Conservation (phyloP, 2,888 invertebrate genomes). For the Epsilonema sp. region DNA sequence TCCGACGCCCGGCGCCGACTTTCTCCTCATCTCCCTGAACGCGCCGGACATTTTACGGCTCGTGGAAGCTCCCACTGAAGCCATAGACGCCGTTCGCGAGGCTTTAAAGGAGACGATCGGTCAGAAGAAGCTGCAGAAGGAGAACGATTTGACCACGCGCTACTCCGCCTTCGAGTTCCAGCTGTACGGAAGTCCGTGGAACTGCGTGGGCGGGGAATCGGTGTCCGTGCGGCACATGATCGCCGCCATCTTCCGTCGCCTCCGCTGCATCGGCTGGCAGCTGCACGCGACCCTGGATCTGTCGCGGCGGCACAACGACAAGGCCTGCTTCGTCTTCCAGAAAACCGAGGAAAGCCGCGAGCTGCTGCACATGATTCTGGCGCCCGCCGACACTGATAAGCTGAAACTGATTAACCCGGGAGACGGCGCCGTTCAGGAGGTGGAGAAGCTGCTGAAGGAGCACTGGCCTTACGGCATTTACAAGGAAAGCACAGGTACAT, state of each 20-base stretch:
- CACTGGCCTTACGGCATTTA: conserved; percentile 9
- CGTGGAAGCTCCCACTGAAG: neutral
- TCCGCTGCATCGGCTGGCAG: neutral
- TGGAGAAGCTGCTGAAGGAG: conserved; percentile 1
- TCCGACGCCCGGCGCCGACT: neutral
- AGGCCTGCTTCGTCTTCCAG: neutral
- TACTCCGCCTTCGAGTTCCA: neutral
- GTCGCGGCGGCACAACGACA: neutral
- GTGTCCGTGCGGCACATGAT: neutral
- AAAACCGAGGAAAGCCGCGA: neutral
- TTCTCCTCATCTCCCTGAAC: neutral
- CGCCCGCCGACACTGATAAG: conserved; percentile 5
- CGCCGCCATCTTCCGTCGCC: neutral
- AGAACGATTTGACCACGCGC: neutral
- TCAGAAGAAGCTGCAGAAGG: neutral
- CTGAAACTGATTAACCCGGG: conserved; percentile 7
- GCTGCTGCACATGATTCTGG: neutral
- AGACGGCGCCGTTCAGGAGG: neutral
- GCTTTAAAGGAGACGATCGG: neutral
- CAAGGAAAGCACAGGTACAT: neutral
- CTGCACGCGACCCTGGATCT: neutral
- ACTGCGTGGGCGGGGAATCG: neutral
- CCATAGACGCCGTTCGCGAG: neutral
- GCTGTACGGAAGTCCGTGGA: neutral
- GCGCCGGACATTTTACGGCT: neutral